These are phyloP conservation scores for Dicentrarchus labrax DNA, from an alignment of 2,113 vertebrate genomes.

Conservation along the genomic window DNA sequence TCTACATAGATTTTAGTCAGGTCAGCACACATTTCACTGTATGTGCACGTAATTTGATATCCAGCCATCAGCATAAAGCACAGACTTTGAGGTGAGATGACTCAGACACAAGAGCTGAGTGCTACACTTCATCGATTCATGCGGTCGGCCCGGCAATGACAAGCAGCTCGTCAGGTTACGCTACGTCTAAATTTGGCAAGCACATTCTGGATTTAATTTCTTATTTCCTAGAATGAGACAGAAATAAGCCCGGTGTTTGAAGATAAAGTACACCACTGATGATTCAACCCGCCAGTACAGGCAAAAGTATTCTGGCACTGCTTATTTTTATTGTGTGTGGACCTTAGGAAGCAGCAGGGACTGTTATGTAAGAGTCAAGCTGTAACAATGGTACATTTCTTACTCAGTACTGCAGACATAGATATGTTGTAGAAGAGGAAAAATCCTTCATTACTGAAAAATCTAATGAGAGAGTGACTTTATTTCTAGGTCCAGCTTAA, in stretches of 20 bases:
- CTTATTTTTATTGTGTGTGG: constrained; percentile 57
- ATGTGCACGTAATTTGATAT: constrained; percentile 31
- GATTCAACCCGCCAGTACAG: constrained; percentile 25
- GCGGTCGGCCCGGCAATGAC: constrained; percentile 39
- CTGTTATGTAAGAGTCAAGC: constrained; percentile 61
- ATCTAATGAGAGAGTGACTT: background rate
- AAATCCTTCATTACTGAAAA: background rate
- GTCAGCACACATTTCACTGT: constrained; percentile 29
- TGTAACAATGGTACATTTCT: constrained; percentile 30
- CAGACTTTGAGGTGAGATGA: constrained; percentile 49
- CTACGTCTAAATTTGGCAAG: constrained; percentile 55
- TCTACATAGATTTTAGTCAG: background rate
- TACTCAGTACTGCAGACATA: background rate
- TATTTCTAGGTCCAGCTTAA: background rate
- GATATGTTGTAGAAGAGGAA: background rate
- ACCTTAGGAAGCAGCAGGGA: constrained; percentile 18
- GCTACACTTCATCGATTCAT: constrained; percentile 46
- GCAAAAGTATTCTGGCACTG: constrained; percentile 13
- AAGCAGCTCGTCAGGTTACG: constrained; percentile 49
- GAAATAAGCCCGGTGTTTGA: constrained; percentile 44
- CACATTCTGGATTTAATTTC: constrained; percentile 29
- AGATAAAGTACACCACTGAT: constrained; percentile 39
- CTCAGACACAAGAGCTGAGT: constrained; percentile 62
- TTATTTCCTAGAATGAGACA: constrained; percentile 33
- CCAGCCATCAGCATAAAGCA: constrained; percentile 32